Percentiles rank a stretch among this genome's conserved stretches.
These are phyloP conservation scores for Phortica variegata DNA, from an alignment of 1,140 invertebrate genomes.

Conservation along the genomic window DNA sequence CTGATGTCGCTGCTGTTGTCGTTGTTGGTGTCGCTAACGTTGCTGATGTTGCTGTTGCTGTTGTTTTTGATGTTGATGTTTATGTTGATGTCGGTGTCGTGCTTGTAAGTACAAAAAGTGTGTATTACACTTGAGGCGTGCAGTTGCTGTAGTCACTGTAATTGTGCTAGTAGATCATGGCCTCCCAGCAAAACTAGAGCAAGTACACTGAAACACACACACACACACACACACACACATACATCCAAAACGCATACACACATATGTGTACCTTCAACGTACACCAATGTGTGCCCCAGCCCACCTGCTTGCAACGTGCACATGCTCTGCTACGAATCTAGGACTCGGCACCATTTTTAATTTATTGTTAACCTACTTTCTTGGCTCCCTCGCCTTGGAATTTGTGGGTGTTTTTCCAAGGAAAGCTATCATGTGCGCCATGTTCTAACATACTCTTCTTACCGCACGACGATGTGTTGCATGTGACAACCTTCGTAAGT, in stretches of 20 bases:
- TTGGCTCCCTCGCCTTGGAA: conserved; percentile 12
- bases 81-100: no score
- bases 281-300: neutral
- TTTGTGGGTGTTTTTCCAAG: no score
- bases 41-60: no score
- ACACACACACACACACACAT: neutral
- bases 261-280: neutral
- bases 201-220: neutral
- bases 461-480: no score
- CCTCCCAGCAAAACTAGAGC: conserved; percentile 38
- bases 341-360: conserved; percentile 45
- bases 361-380: conserved; percentile 51
- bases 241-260: no score
- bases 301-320: neutral
- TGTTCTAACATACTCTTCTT: no score
- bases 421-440: no score
- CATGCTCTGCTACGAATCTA: conserved; percentile 32
- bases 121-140: neutral
- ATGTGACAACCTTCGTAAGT: no score
- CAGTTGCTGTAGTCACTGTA: conserved; percentile 7
- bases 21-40: no score
- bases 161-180: conserved; percentile 48
- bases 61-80: no score
- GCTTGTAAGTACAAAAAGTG: no score
- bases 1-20: no score